Base-by-base conservation (phyloP, 1,140 invertebrate species). In the Saccostrea cuccullata region DNA sequence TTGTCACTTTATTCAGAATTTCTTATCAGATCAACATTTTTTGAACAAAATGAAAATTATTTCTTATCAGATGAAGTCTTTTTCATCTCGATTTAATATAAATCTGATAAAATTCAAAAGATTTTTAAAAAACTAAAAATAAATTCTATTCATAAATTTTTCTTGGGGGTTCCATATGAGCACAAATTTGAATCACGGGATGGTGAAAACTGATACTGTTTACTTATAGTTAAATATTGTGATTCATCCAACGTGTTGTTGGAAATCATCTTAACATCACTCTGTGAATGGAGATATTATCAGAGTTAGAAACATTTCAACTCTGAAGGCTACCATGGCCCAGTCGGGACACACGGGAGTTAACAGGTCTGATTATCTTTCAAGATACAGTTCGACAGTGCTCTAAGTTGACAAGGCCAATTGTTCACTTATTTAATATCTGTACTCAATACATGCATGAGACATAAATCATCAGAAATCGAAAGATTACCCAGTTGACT, bases 391-490 rank as follows among this genome's bases (percentile, higher is more conserved):
- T 77, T 77, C 15, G 26, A 36, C 70, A 77, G 70, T 77, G 70
- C 70, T 77, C 23, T 77, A 77, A 77, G 70, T 77, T 77, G 70
- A 77, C 70, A 77, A 17, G 70, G 30, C 70, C 70, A 77, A 77
- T 77, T 77, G 70, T 77, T 77, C 70, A 26, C 30, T 77, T 77
- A 77, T 77, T 77, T 77, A 77, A 77, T 77, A 77, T 77, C 70
- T 36, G 23, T 36, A 30, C 30, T 40, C 70, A 77, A 36, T 30
- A 77, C 70, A 77, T 77, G 70, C 70, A 36, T 77, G 70, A 17
- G 11, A 11, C 70, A 77, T 77, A 77, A 77, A 77, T 77, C 70
- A 77, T 12, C 47, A 77, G 15, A 26, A 23, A 26, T 13, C n/a
- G 26, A 30, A 30, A 30, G 15, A 77, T 30, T 77, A 26, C 70